Percentiles rank a stretch among this genome's conserved stretches.
phyloP scores from a whole-genome alignment of 2,113 vertebrate species.

The Phoxinus phoxinus region DNA sequence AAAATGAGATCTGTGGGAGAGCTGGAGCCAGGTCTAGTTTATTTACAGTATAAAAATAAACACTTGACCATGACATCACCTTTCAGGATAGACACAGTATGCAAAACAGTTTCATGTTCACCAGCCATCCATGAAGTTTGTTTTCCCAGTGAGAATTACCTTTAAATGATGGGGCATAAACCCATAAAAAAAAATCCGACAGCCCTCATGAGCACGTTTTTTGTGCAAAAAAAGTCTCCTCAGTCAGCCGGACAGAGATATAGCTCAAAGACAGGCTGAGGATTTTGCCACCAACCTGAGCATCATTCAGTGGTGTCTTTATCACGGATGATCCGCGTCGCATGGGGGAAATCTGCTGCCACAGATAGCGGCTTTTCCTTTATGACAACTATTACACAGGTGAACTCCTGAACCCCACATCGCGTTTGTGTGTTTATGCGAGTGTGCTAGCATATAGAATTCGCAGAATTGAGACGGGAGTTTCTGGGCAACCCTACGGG shows the following conservation, averaged over 20 bases:
- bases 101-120: background rate
- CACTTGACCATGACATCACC: slow-evolving; percentile 15
- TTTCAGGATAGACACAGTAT: slow-evolving; percentile 19
- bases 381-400: slow-evolving; percentile 26
- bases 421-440: background rate
- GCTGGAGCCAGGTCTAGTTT: background rate
- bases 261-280: background rate
- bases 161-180: slow-evolving; percentile 12
- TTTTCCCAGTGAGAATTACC: background rate
- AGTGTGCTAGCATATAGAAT: background rate
- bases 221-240: background rate
- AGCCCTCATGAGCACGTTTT: background rate
- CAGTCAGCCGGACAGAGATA: slow-evolving; percentile 19
- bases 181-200: background rate
- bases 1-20: slow-evolving; percentile 10
- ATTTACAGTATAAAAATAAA: slow-evolving; percentile 19
- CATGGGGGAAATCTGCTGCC: slow-evolving; percentile 15
- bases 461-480: background rate
- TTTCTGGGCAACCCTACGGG: slow-evolving; percentile 20
- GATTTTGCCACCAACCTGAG: slow-evolving; percentile 14
- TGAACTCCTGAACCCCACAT: slow-evolving; percentile 28
- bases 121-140: slow-evolving; percentile 29
- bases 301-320: slow-evolving; percentile 1
- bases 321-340: background rate
- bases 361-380: slow-evolving; percentile 30